Evolutionary conservation across 2,888 invertebrate genomes (phyloP), one percentile per base, ranked within the genome.

Genomic region (Pandemis cinnamomeana): DNA sequence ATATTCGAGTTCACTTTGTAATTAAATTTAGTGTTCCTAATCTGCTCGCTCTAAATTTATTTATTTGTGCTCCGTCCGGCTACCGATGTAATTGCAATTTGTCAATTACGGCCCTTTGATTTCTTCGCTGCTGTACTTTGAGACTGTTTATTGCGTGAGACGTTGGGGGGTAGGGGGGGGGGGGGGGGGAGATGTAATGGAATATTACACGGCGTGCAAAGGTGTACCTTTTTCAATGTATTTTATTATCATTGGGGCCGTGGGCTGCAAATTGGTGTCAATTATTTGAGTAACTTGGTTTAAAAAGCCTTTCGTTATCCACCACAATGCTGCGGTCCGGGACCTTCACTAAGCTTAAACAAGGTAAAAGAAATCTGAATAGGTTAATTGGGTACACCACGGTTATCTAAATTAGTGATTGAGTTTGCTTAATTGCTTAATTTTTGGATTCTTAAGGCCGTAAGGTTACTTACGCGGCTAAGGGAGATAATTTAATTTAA

Each of bases 11-110:
- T 91, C 91, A 89, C 89, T 91, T 91, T 90, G 90, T 93, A 93
- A 93, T 94, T 93, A 93, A 92, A 93, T 93, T 93, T 93, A 92
- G 92, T 92, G 91, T 91, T 91, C 89, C 89, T 92, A 93, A 93
- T 92, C 92, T 92, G 89, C 88, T 86, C 86, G 85, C 85, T 90
- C 84, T 88, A 84, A 83, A 85, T 84, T 89, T 89, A 88, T 87
- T 89, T 87, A 83, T 84, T 82, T 83, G 81, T 84, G 81, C 86
- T 81, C 83, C 83, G 82, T 81, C 80, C 81, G 86, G 84, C 90
- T 89, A 85, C 86, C 88, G 88, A 85, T 89, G 88, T 91, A 91
- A 93, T 93, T 92, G 92, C 91, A 90, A 92, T 92, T 92, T 92
- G 89, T 85, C 89, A 92, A 92, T 92, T 91, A 91, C 90, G 88